A percentile compares a stretch with the other conserved stretches of the same genome.
Evolutionary conservation across 2,113 vertebrate genomes (phyloP).

Genomic region (Pteruthius melanotis): DNA sequence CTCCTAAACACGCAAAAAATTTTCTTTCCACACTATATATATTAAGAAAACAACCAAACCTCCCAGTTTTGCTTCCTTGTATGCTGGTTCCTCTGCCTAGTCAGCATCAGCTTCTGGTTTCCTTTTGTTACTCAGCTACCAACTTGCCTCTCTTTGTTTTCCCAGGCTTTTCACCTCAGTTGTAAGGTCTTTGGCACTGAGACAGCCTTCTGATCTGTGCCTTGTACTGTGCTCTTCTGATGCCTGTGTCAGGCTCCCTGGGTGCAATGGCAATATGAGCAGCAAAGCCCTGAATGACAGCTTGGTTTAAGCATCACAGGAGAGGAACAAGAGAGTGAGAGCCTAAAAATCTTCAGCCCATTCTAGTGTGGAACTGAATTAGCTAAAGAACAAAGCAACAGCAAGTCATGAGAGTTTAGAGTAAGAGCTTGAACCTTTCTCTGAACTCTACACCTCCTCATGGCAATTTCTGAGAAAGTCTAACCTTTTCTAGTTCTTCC

Average conservation of each 20-base stretch:
- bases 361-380: background rate
- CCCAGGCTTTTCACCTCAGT: background rate
- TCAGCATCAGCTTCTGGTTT: background rate
- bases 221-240: background rate
- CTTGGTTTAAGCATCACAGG: background rate
- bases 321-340: background rate
- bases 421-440: background rate
- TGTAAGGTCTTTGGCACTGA: background rate
- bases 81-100: background rate
- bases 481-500: background rate
- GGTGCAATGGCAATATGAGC: background rate
- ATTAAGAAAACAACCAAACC: background rate
- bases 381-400: background rate
- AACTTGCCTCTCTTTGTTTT: background rate
- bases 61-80: background rate
- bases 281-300: background rate
- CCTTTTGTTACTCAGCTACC: background rate
- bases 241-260: background rate
- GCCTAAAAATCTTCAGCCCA: background rate
- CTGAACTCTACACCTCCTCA: background rate
- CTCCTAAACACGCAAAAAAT: background rate
- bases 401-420: background rate
- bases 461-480: background rate
- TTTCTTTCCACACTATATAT: background rate
- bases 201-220: background rate